Evolutionary conservation across 2,113 vertebrate genomes (phyloP).

Genomic region (Lepisosteus oculatus): DNA sequence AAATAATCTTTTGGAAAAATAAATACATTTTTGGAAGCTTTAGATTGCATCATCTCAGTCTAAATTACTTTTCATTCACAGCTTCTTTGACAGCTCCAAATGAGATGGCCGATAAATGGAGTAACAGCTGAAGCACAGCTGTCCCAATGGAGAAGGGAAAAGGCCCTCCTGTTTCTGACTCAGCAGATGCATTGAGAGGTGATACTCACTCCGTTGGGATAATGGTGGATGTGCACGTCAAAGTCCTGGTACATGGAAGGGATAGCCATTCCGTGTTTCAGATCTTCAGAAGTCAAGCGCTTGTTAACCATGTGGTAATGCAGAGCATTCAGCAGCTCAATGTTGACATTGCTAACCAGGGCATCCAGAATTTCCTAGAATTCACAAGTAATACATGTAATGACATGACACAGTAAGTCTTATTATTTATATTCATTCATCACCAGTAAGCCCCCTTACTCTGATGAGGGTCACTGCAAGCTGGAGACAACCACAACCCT

Average conservation of each 20-base stretch:
- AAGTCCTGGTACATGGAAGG: conserved; percentile 95
- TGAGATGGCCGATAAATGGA: not conserved
- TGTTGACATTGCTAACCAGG: conserved; percentile 95
- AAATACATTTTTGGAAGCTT: not conserved
- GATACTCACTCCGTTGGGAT: conserved; percentile 82
- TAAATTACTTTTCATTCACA: not conserved
- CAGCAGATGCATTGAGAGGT: not conserved
- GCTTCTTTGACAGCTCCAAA: not conserved
- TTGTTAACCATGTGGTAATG: conserved; percentile 95
- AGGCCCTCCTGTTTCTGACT: not conserved
- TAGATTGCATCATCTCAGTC: not conserved
- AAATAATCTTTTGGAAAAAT: conserved; percentile 3
- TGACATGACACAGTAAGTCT: too few relatives aligned
- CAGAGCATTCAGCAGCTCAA: conserved; percentile 92
- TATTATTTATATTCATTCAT: too few relatives aligned
- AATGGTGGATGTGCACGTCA: conserved; percentile 89
- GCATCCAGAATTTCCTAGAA: conserved; percentile 92
- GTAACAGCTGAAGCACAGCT: not conserved
- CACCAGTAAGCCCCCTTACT: too few relatives aligned
- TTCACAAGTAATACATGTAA: not conserved
- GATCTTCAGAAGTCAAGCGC: conserved; percentile 85
- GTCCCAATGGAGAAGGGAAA: not conserved
- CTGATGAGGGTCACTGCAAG: too few relatives aligned
- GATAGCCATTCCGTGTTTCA: conserved; percentile 78
- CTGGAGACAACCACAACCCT: too few relatives aligned